A percentile compares a stretch with the other conserved stretches of the same genome.
Conservation (phyloP, 1,140 invertebrate species). For the Zaprionus inermis region DNA sequence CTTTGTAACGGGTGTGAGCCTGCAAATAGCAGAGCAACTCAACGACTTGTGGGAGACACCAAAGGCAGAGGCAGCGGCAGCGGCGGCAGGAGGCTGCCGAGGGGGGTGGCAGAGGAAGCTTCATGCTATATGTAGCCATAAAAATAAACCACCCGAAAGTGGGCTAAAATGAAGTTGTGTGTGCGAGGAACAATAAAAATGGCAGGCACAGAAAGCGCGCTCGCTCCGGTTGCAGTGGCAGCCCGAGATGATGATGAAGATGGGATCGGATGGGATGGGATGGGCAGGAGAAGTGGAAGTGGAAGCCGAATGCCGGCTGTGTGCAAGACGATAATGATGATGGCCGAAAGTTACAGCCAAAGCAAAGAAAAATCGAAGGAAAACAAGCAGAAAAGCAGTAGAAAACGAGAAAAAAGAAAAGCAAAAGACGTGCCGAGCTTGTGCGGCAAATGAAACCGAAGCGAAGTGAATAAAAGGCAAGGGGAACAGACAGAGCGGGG, state of each 20-base stretch:
- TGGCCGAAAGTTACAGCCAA: slow-evolving; percentile 71
- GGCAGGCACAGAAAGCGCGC: slow-evolving; percentile 44
- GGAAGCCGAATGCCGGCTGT: neutral
- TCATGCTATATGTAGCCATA: slow-evolving; percentile 59
- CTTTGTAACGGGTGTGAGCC: slow-evolving; percentile 61
- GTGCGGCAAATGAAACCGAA: slow-evolving; percentile 8
- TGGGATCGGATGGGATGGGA: too few species aligned
- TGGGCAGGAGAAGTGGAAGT: neutral
- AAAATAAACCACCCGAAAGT: slow-evolving; percentile 81
- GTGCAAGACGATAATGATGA: slow-evolving; percentile 48
- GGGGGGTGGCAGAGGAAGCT: neutral
- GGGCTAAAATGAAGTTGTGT: slow-evolving; percentile 81
- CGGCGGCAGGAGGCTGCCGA: too few species aligned
- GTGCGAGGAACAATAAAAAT: slow-evolving; percentile 80
- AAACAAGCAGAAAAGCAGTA: slow-evolving; percentile 41
- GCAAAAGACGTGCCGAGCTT: slow-evolving; percentile 63
- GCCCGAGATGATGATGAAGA: slow-evolving; percentile 25
- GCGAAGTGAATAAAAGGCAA: slow-evolving; percentile 29
- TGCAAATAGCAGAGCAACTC: slow-evolving; percentile 74
- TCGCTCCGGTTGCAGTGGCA: neutral
- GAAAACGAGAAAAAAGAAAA: slow-evolving; percentile 49
- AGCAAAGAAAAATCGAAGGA: slow-evolving; percentile 35
- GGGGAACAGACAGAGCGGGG: neutral
- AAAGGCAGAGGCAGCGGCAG: neutral
- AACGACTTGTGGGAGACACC: slow-evolving; percentile 61